Percentiles rank a stretch among this genome's conserved stretches.
Conservation (phyloP, 2,797 vertebrate genomes). For the Sebastes hubbsi region DNA sequence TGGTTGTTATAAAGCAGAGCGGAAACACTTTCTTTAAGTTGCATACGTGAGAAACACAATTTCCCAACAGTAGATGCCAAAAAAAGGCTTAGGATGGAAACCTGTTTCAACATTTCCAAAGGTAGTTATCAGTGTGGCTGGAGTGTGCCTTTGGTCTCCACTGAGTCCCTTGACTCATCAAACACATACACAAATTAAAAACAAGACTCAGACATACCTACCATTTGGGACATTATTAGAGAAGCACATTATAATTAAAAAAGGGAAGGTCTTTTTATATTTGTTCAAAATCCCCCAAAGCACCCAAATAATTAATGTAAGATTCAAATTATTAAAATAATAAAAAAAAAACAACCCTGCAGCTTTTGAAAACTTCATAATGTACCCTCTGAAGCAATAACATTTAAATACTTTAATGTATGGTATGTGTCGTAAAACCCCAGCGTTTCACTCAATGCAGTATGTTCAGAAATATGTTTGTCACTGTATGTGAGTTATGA, state of each 20-base stretch:
- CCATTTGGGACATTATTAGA: slow-evolving; percentile 6
- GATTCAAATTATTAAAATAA: background rate
- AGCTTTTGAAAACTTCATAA: background rate
- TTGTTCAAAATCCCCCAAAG: slow-evolving; percentile 1
- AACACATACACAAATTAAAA: background rate
- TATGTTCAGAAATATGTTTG: background rate
- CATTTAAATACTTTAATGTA: background rate
- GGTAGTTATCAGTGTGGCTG: background rate
- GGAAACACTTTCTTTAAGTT: background rate
- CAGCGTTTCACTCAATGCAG: background rate
- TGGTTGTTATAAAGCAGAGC: background rate
- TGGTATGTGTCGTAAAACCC: background rate
- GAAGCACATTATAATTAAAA: background rate
- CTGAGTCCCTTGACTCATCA: background rate
- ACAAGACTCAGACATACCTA: background rate
- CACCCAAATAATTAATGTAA: background rate
- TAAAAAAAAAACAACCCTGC: background rate
- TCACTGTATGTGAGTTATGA: background rate
- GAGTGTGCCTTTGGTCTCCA: background rate
- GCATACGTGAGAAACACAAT: background rate
- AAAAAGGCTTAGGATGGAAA: background rate
- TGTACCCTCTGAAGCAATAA: background rate
- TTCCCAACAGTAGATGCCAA: background rate
- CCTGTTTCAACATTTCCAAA: background rate
- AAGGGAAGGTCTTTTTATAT: background rate